Base-by-base conservation (phyloP, 2,113 vertebrate genomes). In the Osmerus mordax region DNA sequence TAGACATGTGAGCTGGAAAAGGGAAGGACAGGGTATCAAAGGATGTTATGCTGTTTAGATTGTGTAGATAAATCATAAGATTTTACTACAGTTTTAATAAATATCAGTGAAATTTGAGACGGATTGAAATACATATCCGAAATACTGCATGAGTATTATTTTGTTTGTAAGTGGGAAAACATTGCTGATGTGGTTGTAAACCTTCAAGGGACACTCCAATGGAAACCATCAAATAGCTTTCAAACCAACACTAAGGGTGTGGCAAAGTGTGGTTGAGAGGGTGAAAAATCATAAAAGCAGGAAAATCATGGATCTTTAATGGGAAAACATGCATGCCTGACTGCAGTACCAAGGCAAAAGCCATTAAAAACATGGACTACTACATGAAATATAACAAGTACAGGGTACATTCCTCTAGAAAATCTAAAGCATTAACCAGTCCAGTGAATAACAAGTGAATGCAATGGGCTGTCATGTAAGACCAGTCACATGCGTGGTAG, bases 341-440 rank as follows among this genome's bases (percentile, higher is more conserved):
- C 36, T 53, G 55, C 32, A 68, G 23, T 58, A 2, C 18, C 4
- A 73, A 65, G 41, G 41, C 41, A 47, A 47, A 47, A 47, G 41
- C 53, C 47, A 29, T 19, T 74, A 61, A 14, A 69, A 72, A 77
- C 71, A 74, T 23, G 32, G 56, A 41, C 71, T 69, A 77, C 51
- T 21, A 69, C 18, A 66, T 61, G 72, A 56, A 75, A 13, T 63
- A 19, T 12, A 67, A 60, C 11, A 21, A 77, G 54, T 76, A 28
- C 69, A 23, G 23, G 23, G 64, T 78, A 25, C 62, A 56, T 64
- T 16, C 77, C 69, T 36, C 70, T 56, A 72, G 71, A 63, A 74
- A 68, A 36, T 58, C 63, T 81, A 71, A 83, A 80, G 71, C 63
- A 84, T 84, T 75, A 79, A 80, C 61, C 69, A 74, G 71, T 29